Evolutionary conservation across 1,140 invertebrate species (phyloP), one percentile per base, ranked within the genome.

Genomic region (Pollicipes pollicipes): DNA sequence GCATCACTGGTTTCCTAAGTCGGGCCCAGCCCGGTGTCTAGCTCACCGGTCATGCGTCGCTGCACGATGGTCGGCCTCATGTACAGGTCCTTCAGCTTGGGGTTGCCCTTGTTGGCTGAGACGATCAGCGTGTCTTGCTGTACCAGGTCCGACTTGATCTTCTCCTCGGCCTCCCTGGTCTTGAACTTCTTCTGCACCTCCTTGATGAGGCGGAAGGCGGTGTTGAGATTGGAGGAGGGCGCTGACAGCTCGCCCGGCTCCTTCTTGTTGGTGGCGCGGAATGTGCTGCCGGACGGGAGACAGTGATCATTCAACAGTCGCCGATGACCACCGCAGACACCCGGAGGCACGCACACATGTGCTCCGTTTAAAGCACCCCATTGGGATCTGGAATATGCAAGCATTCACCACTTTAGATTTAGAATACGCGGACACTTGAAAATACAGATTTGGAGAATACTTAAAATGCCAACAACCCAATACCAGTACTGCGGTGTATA

Each of bases 181-280:
- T 97, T 97, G 78, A 95, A 99, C 78, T 94, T 96, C 79, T 99
- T 98, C 81, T 99, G 97, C 35, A 99, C 94, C 83, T 99, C 97
- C 81, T 99, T 99, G 76, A 99, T 99, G 16, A 98, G 83, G 71
- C 96, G 85, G 79, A 97, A 98, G 1, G 95, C 95, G 35, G 93
- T 98, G 77, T 95, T 97, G 13, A 99, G 82, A 81, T 99, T 99
- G 0, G 91, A 87, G 0, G 95, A 98, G 0, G 97, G 93, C 0
- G 96, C 89, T 8, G 89, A 90, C 68, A 97, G 85, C 82, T 98
- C 95, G 69, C 97, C 97, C 21, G 95, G 95, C 79, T 98, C 95
- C 83, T 98, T 98, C 27, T 90, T 89, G 81, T 99, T 99, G 73
- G 91, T 95, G 80, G 94, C 97, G 76, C 96, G 87, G 80, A 97